phyloP scores from a whole-genome alignment of 2,888 invertebrate genomes.

The Chironomus tentans region DNA sequence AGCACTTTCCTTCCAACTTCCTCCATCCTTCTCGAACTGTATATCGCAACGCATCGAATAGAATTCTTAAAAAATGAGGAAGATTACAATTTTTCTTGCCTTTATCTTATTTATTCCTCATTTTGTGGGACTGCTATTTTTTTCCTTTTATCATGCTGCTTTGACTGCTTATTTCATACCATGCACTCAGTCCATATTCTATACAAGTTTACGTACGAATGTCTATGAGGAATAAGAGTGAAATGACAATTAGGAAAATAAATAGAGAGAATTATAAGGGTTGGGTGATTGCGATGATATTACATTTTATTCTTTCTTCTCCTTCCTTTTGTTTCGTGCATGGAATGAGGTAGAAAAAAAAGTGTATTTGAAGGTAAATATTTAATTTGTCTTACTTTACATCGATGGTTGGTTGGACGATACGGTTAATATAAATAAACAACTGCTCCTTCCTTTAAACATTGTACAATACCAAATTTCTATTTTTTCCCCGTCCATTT shows the following conservation, averaged over 20 bases:
- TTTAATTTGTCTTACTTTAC: slow-evolving; percentile 17
- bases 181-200: not conserved
- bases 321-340: not conserved
- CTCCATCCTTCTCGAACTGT: not conserved
- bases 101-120: not conserved
- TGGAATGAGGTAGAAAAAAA: not conserved
- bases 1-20: slow-evolving; percentile 8
- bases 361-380: slow-evolving; percentile 12
- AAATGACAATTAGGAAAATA: slow-evolving; percentile 22
- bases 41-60: not conserved
- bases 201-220: not conserved
- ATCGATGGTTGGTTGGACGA: not conserved
- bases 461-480: too few relatives aligned
- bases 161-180: not conserved
- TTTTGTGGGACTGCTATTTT: not conserved
- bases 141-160: not conserved
- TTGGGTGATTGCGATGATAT: not conserved
- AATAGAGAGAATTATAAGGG: slow-evolving; percentile 21
- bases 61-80: slow-evolving; percentile 14
- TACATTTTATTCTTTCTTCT: not conserved
- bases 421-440: slow-evolving; percentile 9
- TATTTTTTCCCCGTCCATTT: too few relatives aligned
- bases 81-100: slow-evolving; percentile 7
- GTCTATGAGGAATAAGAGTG: not conserved
- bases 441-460: not conserved